Evolutionary conservation across 2,113 vertebrate genomes (phyloP).

Genomic region (Antennarius striatus): DNA sequence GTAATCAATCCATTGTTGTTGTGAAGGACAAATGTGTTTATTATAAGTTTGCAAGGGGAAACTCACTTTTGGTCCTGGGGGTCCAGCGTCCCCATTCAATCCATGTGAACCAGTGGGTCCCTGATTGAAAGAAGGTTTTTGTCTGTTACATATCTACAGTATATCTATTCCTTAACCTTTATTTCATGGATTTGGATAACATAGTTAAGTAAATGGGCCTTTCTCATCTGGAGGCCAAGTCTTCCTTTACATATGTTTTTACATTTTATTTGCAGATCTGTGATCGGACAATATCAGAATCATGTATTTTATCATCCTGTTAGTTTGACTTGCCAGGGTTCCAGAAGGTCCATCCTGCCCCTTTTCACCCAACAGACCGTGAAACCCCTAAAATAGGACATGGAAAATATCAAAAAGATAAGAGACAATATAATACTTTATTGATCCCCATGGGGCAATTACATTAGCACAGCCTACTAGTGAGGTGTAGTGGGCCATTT

Average conservation of each 20-base stretch:
- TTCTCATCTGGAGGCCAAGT: too few relatives aligned
- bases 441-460: too few relatives aligned
- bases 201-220: too few relatives aligned
- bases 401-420: background rate
- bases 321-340: constrained; percentile 54
- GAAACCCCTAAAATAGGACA: constrained; percentile 64
- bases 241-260: too few relatives aligned
- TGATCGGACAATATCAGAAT: background rate
- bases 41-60: background rate
- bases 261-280: background rate
- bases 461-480: too few relatives aligned
- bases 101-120: constrained; percentile 68
- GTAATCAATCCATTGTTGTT: background rate
- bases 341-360: constrained; percentile 75
- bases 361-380: constrained; percentile 62
- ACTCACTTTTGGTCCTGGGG: constrained; percentile 65
- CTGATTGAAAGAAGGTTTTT: constrained; percentile 47
- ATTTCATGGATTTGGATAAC: too few relatives aligned
- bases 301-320: too few relatives aligned
- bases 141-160: background rate
- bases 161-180: too few relatives aligned
- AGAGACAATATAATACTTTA: too few relatives aligned
- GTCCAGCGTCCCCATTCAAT: constrained; percentile 58
- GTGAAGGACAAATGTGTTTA: background rate
- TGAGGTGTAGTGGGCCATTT: too few relatives aligned